Evolutionary conservation across 2,113 vertebrate genomes (phyloP), one percentile per base, ranked within the genome.

Genomic region (Gobius niger): DNA sequence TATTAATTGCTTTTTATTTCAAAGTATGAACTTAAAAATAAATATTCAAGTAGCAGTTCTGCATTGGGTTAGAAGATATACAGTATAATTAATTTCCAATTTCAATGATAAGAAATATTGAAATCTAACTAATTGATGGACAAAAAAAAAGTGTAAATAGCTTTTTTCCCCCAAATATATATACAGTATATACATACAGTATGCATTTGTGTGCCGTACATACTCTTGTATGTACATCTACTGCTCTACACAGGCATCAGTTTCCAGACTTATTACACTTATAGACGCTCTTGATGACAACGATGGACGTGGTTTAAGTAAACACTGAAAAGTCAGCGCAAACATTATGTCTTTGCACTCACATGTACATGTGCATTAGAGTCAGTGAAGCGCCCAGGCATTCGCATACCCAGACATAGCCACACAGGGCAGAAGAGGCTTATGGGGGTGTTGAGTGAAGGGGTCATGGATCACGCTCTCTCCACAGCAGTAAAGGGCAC

Each of bases 381-480:
- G 52, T 78, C 50, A 70, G 74, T 64, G 62, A 65, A 62, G 63
- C 3, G 6, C 53, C 53, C 72, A 69, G 0, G 60, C 62, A 46
- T 70, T 60, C 51, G 70, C 75, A 76, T 72, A 63, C 70, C 50
- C 65, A 78, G 63, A 75, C 75, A 51, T 68, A 70, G 42, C 63
- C 50, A 16, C 50, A 51, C 47, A 65, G 51, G 79, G 74, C 6
- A 60, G 64, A 71, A 44, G 73, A 54, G 79, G 73, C 63, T 70
- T 77, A 74, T 18, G n/a, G 65, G 24, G 70, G 80, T 82, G 83
- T 77, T 86, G 85, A 91, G 65, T 79, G 80, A 83, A 19, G 59
- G 47, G 85, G 85, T 83, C 77, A 81, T 62, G 53, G 84, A 53
- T 88, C 80, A 82, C 56, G 69, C 68, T 72, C 67, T 80, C 68